Conservation (phyloP, 1,140 invertebrate genomes). For the Steinernema feltiae region DNA sequence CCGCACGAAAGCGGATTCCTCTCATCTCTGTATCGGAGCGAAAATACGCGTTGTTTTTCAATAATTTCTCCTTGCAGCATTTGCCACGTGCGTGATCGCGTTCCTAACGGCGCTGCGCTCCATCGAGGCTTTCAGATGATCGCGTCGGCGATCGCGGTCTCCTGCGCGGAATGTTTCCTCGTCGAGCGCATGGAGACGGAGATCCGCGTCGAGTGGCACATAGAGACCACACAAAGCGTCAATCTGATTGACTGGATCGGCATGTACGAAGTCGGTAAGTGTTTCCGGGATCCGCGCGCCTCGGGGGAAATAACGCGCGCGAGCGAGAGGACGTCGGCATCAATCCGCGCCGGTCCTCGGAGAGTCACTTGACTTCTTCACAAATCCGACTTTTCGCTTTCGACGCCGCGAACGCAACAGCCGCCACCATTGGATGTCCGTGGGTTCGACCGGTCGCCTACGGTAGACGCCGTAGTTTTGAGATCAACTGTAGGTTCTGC, state of each 20-base stretch:
- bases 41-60: too few relatives aligned
- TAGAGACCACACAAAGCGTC: not conserved
- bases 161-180: not conserved
- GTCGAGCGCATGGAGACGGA: not conserved
- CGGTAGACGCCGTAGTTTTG: not conserved
- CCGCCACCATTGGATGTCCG: not conserved
- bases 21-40: too few relatives aligned
- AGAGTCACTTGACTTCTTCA: constrained; percentile 20
- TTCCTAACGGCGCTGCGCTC: not conserved
- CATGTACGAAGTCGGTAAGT: constrained; percentile 37
- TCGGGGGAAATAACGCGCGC: constrained; percentile 1
- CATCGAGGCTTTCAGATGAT: not conserved
- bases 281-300: not conserved
- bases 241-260: constrained; percentile 40
- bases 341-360: not conserved
- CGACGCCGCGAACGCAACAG: not conserved
- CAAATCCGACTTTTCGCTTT: not conserved
- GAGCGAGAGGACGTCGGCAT: not conserved
- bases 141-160: not conserved
- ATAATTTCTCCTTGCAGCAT: too few relatives aligned
- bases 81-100: too few relatives aligned
- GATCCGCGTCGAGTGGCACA: not conserved
- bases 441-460: not conserved
- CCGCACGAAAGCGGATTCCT: too few relatives aligned
- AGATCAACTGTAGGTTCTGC: too few relatives aligned